These are phyloP conservation scores for Chrysomela aeneicollis DNA, from an alignment of 2,888 invertebrate species.

Conservation along the genomic window DNA sequence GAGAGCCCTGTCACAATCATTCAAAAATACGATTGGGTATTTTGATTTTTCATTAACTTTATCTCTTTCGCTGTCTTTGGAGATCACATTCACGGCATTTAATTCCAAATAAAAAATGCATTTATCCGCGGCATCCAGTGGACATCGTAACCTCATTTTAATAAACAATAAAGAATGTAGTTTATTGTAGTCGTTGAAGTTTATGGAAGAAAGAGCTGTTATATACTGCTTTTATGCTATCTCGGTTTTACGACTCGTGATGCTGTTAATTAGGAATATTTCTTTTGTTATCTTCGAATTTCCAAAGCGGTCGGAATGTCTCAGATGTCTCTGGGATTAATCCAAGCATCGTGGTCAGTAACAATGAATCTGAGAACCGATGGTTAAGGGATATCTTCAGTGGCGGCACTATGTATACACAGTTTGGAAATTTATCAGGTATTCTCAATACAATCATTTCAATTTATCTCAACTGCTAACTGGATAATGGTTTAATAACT, in stretches of 20 bases:
- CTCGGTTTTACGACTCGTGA: conserved; percentile 38
- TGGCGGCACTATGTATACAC: not conserved
- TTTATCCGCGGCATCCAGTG: conserved; percentile 36
- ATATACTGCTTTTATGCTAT: conserved; percentile 40
- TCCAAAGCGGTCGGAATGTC: conserved; percentile 30
- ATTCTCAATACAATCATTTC: too few species aligned
- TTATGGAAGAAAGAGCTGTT: conserved; percentile 41
- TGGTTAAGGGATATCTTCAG: not conserved
- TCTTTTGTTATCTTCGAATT: conserved; percentile 41
- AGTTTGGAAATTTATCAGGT: too few species aligned
- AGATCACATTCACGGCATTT: conserved; percentile 8
- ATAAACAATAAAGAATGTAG: conserved; percentile 55
- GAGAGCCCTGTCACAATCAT: not conserved
- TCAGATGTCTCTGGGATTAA: conserved; percentile 23
- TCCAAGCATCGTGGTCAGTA: conserved; percentile 7
- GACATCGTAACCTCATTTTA: conserved; percentile 56
- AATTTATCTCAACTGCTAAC: too few species aligned
- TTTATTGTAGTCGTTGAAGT: conserved; percentile 41
- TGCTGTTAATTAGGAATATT: conserved; percentile 41
- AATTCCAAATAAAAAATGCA: conserved; percentile 17
- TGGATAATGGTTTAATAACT: too few species aligned
- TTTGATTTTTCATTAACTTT: not conserved
- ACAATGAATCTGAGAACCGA: conserved; percentile 9
- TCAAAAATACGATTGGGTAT: not conserved
- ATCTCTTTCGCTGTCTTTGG: not conserved